Evolutionary conservation across 1,140 invertebrate species (phyloP), one percentile per base, ranked within the genome.

Genomic region (Asobara japonica): DNA sequence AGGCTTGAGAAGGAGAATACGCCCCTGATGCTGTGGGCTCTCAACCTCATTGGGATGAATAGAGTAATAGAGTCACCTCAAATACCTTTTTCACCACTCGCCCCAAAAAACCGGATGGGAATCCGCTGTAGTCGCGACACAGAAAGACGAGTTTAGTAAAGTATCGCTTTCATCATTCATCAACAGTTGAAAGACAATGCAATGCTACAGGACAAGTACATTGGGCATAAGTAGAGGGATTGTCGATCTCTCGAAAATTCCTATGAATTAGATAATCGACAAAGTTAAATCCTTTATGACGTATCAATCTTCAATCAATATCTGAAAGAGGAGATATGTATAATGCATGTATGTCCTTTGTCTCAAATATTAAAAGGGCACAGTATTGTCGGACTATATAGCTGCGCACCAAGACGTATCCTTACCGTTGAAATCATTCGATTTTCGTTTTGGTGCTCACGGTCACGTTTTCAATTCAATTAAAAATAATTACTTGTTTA

Each of bases 1-100:
- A 31, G 25, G 41, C 25, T 48, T 1, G 29, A 33, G 48, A 8
- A 29, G 56, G 27, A 31, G 45, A 18, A n/a, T 2, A 31, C 45
- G 27, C 45, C 48, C 48, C 29, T 68, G 1, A 13, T 22, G 16
- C 16, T 4, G 38, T 29, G 18, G 65, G 20, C 45, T 8, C 27
- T 61, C 20, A 69, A 69, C 45, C 48, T 69, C 67, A 18, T 69
- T 69, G 29, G 31, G 48, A 61, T 69, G 67, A 69, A 69, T 69
- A 60, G 67, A 69, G 67, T 56, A 68, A 68, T 56, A 68, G 29
- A 51, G 29, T 25, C 18, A 13, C 36, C 65, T n/a, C 51, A 13
- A 61, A 61, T 61, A 60, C 31, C 31, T 61, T 36, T 38, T 41
- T n/a, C 41, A 33, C 51, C 51, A 56, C 51, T 56, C 51, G 25